Conservation (phyloP, 2,888 invertebrate species). For the Drosophila quinaria region DNA sequence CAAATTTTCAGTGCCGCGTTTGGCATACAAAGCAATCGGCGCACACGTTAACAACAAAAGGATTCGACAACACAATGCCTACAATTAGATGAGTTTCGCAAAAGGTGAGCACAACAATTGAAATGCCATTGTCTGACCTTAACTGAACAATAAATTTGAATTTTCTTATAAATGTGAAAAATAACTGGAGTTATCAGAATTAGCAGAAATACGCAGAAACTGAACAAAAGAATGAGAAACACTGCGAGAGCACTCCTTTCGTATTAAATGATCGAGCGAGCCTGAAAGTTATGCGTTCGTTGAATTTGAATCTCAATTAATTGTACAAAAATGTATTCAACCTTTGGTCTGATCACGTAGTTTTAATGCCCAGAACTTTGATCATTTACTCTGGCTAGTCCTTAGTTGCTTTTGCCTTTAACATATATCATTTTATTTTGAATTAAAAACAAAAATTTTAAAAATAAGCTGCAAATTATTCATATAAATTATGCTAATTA, state of each 20-base stretch:
- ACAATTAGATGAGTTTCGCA: conserved; percentile 55
- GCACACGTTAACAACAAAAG: conserved; percentile 55
- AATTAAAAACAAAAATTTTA: too few relatives aligned
- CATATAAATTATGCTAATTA: too few relatives aligned
- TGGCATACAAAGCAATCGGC: conserved; percentile 69
- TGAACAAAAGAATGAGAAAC: neutral
- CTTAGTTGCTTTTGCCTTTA: too few relatives aligned
- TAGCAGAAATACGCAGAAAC: neutral
- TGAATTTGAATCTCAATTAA: neutral
- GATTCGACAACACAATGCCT: conserved; percentile 46
- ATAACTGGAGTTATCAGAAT: neutral
- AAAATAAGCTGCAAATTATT: neutral
- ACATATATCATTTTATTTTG: too few relatives aligned
- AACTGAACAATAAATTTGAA: neutral
- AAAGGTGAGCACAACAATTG: conserved; percentile 41
- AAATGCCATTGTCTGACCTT: conserved; percentile 27
- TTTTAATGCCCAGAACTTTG: too few relatives aligned
- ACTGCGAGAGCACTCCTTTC: too few relatives aligned
- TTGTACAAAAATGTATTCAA: too few relatives aligned
- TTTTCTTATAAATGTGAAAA: neutral
- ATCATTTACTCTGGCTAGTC: too few relatives aligned
- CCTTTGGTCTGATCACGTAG: too few relatives aligned
- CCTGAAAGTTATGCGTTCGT: neutral
- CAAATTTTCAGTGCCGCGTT: conserved; percentile 65
- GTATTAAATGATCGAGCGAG: too few relatives aligned